Evolutionary conservation across 2,888 invertebrate genomes (phyloP).

Genomic region (Spisula solida): DNA sequence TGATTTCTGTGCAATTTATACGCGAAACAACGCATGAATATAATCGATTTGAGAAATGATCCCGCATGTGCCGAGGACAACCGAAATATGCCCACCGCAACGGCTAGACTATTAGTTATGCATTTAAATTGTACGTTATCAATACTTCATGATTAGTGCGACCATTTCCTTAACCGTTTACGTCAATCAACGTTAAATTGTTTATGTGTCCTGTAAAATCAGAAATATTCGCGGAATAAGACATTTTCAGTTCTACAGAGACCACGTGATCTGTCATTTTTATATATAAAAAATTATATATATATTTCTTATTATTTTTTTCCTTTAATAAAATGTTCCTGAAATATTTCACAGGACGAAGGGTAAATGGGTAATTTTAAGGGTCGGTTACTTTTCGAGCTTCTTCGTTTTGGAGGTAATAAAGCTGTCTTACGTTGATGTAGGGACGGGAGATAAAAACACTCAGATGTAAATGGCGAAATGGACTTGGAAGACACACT

Average conservation of each 20-base stretch:
- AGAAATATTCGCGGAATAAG: too few relatives aligned
- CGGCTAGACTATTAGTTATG: not conserved
- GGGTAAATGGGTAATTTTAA: too few relatives aligned
- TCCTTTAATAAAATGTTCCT: too few relatives aligned
- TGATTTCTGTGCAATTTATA: conserved; percentile 41
- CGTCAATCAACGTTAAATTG: not conserved
- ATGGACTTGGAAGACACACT: not conserved
- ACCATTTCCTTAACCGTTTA: not conserved
- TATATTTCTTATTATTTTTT: too few relatives aligned
- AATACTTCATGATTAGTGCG: not conserved
- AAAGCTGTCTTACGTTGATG: too few relatives aligned
- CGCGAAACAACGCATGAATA: conserved; percentile 25
- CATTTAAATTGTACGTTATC: conserved; percentile 5
- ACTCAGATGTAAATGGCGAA: not conserved
- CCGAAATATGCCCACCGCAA: not conserved
- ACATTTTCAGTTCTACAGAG: too few relatives aligned
- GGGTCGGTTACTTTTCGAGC: too few relatives aligned
- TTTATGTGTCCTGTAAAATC: not conserved
- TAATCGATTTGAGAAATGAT: conserved; percentile 29
- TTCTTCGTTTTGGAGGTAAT: too few relatives aligned
- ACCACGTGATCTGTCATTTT: too few relatives aligned
- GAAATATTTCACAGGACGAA: too few relatives aligned
- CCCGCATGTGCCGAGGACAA: not conserved
- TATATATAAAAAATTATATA: too few relatives aligned
- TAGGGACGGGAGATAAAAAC: not conserved